Evolutionary conservation across 2,113 vertebrate species (phyloP).

Genomic region (Pygoscelis antarcticus): DNA sequence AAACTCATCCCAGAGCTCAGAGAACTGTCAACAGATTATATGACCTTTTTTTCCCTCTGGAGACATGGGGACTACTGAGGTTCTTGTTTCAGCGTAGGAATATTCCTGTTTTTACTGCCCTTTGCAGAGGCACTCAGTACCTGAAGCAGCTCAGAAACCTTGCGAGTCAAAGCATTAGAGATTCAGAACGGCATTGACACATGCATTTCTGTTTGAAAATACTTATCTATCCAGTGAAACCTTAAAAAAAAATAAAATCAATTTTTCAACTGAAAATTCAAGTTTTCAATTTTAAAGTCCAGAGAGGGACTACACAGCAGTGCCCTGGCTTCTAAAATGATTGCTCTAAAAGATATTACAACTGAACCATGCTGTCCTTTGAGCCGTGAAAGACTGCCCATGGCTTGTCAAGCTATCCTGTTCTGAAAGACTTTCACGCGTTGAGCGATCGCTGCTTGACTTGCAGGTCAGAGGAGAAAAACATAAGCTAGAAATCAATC

Average conservation of each 20-base stretch:
- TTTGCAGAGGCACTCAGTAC: neutral
- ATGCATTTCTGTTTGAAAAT: neutral
- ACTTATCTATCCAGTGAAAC: neutral
- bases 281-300: neutral
- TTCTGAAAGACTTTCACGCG: neutral
- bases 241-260: neutral
- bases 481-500: conserved; percentile 5
- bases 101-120: neutral
- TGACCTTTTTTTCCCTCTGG: neutral
- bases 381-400: neutral
- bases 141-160: neutral
- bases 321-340: neutral
- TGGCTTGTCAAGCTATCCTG: neutral
- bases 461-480: conserved; percentile 6
- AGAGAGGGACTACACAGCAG: neutral
- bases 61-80: neutral
- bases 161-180: neutral
- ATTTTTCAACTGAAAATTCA: neutral
- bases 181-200: neutral
- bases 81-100: neutral
- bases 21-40: neutral
- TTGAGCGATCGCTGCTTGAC: neutral
- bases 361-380: neutral
- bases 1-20: neutral
- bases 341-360: neutral